phyloP scores from a whole-genome alignment of 2,797 vertebrate genomes.

The Benthosema pterotum region DNA sequence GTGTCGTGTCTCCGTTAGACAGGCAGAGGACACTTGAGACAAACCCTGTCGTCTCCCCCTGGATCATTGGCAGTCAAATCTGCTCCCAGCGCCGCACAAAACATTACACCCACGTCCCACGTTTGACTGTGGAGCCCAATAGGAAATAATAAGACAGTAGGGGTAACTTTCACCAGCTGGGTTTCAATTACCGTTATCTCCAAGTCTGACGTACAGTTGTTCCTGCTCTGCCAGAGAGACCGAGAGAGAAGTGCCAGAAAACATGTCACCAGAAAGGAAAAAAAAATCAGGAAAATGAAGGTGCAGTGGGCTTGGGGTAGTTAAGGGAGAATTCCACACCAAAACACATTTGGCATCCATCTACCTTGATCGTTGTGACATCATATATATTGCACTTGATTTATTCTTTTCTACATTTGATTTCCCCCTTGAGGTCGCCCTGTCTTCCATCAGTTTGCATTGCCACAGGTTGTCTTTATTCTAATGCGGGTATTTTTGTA shows the following conservation, averaged over 20 bases:
- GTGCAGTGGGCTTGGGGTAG: too few relatives aligned
- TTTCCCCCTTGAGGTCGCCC: too few relatives aligned
- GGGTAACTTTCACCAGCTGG: constrained; percentile 54
- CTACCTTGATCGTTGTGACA: too few relatives aligned
- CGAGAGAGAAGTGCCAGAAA: constrained; percentile 57
- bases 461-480: too few relatives aligned
- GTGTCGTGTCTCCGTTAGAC: constrained; percentile 1
- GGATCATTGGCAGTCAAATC: constrained; percentile 42
- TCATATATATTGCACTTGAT: too few relatives aligned
- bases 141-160: constrained; percentile 51
- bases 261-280: constrained; percentile 38
- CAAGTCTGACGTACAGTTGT: constrained; percentile 46
- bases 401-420: too few relatives aligned
- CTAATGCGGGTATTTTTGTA: too few relatives aligned
- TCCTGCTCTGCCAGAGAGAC: constrained; percentile 46
- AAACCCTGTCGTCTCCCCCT: constrained; percentile 30
- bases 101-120: constrained; percentile 3
- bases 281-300: constrained; percentile 39
- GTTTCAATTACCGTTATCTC: constrained; percentile 60
- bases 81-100: constrained; percentile 33
- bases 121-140: constrained; percentile 54
- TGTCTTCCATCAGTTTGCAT: too few relatives aligned
- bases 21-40: constrained; percentile 11
- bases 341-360: too few relatives aligned
- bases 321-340: too few relatives aligned